phyloP scores from a whole-genome alignment of 2,797 vertebrate species.

The Heterohyrax brucei region DNA sequence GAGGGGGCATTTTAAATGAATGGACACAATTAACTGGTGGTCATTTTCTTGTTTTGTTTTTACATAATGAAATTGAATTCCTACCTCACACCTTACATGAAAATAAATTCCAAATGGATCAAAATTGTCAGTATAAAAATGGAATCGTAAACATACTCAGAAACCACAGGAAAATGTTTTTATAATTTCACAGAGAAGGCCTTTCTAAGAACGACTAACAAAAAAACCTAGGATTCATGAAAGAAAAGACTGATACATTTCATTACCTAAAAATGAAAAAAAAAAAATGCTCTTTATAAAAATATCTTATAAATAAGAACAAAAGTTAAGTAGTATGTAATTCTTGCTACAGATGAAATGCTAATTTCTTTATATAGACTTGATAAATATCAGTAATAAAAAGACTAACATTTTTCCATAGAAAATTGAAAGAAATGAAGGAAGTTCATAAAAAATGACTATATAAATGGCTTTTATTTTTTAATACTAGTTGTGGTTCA shows the following conservation, averaged over 20 bases:
- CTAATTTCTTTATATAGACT: slow-evolving; percentile 24
- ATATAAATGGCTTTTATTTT: background rate
- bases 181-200: slow-evolving; percentile 23
- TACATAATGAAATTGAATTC: background rate
- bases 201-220: slow-evolving; percentile 22
- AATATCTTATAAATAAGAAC: slow-evolving; percentile 16
- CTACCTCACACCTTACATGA: slow-evolving; percentile 33
- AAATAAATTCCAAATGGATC: slow-evolving; percentile 54
- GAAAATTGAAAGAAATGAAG: slow-evolving; percentile 35
- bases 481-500: background rate
- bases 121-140: slow-evolving; percentile 33
- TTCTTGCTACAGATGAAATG: slow-evolving; percentile 1
- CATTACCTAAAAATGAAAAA: slow-evolving; percentile 13
- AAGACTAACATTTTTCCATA: slow-evolving; percentile 38
- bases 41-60: background rate
- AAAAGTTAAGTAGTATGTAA: slow-evolving; percentile 55
- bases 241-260: slow-evolving; percentile 45
- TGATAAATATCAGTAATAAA: slow-evolving; percentile 52
- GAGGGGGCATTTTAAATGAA: background rate
- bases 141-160: slow-evolving; percentile 56
- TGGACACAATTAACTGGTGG: background rate
- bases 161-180: slow-evolving; percentile 57
- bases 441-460: background rate
- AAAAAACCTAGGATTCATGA: slow-evolving; percentile 21
- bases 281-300: slow-evolving; percentile 40